Conservation (phyloP, 2,888 invertebrate species). For the Caenorhabditis plicata region DNA sequence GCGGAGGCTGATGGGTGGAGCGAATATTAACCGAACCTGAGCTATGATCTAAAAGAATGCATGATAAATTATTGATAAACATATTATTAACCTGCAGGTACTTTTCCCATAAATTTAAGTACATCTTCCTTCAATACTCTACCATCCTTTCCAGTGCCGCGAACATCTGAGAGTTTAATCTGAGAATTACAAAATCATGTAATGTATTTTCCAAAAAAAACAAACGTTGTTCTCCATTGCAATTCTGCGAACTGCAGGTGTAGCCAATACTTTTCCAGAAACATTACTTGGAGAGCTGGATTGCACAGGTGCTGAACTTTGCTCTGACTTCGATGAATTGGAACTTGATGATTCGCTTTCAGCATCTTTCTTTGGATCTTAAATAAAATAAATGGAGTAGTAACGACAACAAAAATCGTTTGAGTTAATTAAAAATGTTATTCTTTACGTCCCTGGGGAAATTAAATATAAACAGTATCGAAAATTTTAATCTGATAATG, state of each 20-base stretch:
- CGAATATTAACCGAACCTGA: conserved; percentile 43
- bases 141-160: conserved; percentile 82
- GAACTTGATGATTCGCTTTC: too few relatives aligned
- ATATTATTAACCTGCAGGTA: conserved; percentile 18
- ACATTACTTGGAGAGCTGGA: not conserved
- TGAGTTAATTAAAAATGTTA: not conserved
- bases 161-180: conserved; percentile 73
- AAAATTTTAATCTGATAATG: not conserved
- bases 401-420: conserved; percentile 2
- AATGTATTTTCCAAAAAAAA: not conserved
- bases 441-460: conserved; percentile 25
- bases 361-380: conserved; percentile 25
- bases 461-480: conserved; percentile 17
- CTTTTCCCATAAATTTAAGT: conserved; percentile 67
- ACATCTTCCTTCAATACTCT: conserved; percentile 94
- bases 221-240: conserved; percentile 82
- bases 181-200: conserved; percentile 8
- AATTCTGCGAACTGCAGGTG: conserved; percentile 90
- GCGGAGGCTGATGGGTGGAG: conserved; percentile 26
- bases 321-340: too few relatives aligned
- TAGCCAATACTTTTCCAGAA: conserved; percentile 74
- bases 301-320: too few relatives aligned
- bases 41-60: conserved; percentile 20
- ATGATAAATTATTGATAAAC: not conserved
- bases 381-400: conserved; percentile 1